phyloP scores from a whole-genome alignment of 2,888 invertebrate species.

The Ectemnius lituratus region DNA sequence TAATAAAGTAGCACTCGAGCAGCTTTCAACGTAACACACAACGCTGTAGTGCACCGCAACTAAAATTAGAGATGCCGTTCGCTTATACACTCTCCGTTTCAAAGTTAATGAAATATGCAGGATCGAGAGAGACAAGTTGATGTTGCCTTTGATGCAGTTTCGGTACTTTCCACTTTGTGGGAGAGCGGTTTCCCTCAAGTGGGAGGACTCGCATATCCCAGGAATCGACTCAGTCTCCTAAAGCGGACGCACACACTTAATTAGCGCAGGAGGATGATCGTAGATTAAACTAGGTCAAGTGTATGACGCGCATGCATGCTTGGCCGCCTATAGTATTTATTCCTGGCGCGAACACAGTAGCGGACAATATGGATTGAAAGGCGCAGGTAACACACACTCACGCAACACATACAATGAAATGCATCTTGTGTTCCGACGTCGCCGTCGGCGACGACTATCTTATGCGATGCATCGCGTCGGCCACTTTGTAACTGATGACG shows the following conservation, averaged over 20 bases:
- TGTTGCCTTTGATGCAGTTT: too few relatives aligned
- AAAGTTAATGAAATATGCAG: too few relatives aligned
- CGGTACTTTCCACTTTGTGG: too few relatives aligned
- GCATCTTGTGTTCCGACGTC: too few relatives aligned
- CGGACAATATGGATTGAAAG: slow-evolving; percentile 25
- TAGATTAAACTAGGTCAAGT: slow-evolving; percentile 66
- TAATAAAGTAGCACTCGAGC: too few relatives aligned
- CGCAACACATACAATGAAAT: too few relatives aligned
- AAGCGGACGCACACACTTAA: slow-evolving; percentile 59
- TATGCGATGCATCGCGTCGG: background rate
- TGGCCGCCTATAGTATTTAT: slow-evolving; percentile 59
- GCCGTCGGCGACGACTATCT: background rate
- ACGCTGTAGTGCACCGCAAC: too few relatives aligned
- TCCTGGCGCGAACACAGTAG: slow-evolving; percentile 49
- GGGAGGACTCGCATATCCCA: slow-evolving; percentile 19
- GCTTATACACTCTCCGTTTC: too few relatives aligned
- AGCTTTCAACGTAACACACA: too few relatives aligned
- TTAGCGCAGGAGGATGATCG: slow-evolving; percentile 61
- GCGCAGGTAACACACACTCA: background rate
- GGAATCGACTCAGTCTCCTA: slow-evolving; percentile 34
- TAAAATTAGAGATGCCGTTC: too few relatives aligned
- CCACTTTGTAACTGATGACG: background rate
- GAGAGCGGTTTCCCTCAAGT: slow-evolving; percentile 18
- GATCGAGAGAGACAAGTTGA: too few relatives aligned
- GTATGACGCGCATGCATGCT: slow-evolving; percentile 59